Conservation (phyloP, 2,888 invertebrate genomes). For the Diachrysia chrysitis region DNA sequence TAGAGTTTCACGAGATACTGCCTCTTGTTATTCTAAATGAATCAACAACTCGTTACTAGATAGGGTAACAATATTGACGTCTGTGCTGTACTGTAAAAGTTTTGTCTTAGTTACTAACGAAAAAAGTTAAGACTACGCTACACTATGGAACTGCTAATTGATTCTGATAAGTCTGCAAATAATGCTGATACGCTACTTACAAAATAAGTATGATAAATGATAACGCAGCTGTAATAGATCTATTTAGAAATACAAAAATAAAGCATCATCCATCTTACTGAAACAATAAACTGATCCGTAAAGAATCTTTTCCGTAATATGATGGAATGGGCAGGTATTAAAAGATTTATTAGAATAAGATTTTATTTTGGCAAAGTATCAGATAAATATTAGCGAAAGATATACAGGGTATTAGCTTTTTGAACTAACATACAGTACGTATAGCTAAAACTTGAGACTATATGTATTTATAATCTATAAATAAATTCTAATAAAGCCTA, state of each 20-base stretch:
- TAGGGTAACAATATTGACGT: constrained; percentile 57
- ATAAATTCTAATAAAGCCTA: not conserved
- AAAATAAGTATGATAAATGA: not conserved
- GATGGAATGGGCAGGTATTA: constrained; percentile 13
- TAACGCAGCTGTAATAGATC: not conserved
- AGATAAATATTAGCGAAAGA: constrained; percentile 44
- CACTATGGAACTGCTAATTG: not conserved
- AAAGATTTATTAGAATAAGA: constrained; percentile 22
- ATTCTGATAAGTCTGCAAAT: not conserved
- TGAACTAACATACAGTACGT: constrained; percentile 29
- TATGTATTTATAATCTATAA: not conserved
- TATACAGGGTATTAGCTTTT: constrained; percentile 23
- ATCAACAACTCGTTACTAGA: constrained; percentile 71
- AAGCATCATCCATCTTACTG: constrained; percentile 1
- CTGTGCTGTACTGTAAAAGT: constrained; percentile 25
- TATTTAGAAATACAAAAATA: not conserved
- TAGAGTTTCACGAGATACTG: constrained; percentile 77
- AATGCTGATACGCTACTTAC: not conserved
- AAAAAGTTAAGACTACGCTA: constrained; percentile 13
- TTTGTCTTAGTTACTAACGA: constrained; percentile 21
- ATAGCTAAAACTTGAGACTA: constrained; percentile 34
- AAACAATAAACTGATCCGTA: constrained; percentile 1
- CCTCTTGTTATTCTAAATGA: constrained; percentile 78
- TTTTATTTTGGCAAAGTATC: constrained; percentile 50
- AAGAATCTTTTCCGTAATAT: constrained; percentile 2